Evolutionary conservation across 2,113 vertebrate genomes (phyloP).

Genomic region (Larimichthys crocea): DNA sequence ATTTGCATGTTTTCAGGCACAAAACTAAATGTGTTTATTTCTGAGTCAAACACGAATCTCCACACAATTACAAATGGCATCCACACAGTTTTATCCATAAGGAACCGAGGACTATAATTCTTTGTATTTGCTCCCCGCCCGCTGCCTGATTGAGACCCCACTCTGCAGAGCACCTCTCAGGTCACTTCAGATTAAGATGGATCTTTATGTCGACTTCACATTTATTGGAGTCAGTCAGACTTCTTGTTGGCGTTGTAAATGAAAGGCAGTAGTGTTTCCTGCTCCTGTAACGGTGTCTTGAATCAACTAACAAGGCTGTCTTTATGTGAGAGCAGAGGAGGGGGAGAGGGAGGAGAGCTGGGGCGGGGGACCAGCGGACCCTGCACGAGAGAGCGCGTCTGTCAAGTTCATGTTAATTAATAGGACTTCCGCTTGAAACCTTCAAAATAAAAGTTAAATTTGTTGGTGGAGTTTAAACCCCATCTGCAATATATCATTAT

Average conservation of each 20-base stretch:
- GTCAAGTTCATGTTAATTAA: not conserved
- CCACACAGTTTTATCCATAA: not conserved
- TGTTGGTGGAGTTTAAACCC: not conserved
- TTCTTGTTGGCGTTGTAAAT: slow-evolving; percentile 58
- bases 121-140: not conserved
- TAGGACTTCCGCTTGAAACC: not conserved
- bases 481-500: not conserved
- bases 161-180: not conserved
- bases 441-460: slow-evolving; percentile 63
- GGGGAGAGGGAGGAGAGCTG: slow-evolving; percentile 46
- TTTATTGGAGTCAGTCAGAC: slow-evolving; percentile 44
- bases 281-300: slow-evolving; percentile 64
- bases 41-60: not conserved
- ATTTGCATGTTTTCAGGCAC: no score
- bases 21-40: no score
- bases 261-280: slow-evolving; percentile 80
- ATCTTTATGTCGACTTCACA: slow-evolving; percentile 57
- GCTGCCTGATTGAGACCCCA: slow-evolving; percentile 4
- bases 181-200: slow-evolving; percentile 37
- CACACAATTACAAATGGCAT: not conserved
- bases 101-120: not conserved
- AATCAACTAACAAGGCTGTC: slow-evolving; percentile 79
- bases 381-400: slow-evolving; percentile 28
- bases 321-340: slow-evolving; percentile 71
- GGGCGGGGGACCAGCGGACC: slow-evolving; percentile 61